Evolutionary conservation across 2,113 vertebrate genomes (phyloP), one percentile per base, ranked within the genome.

Genomic region (Myiagra hebetior): DNA sequence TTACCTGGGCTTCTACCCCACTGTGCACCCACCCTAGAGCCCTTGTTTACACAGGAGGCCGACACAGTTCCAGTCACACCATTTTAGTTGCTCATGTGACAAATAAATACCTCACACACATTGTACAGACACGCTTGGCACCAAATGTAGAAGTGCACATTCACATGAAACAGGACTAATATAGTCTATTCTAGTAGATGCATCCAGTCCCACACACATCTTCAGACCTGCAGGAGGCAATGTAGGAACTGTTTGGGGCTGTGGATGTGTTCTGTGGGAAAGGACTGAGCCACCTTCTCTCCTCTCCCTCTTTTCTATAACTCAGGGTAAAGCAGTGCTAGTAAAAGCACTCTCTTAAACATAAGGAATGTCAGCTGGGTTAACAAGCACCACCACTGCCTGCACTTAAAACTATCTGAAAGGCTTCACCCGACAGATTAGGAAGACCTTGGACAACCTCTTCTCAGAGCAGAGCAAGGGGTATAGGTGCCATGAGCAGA

Each of bases 1-100:
- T 89, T 93, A 77, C 47, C 70, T 12, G 18, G 68, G 44, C 78
- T 85, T 94, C 91, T 63, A 74, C 85, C 79, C 76, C 81, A 84
- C 55, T 91, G 56, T 85, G 42, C 89, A 93, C 65, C 33, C 42
- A 69, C 67, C 79, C 37, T 64, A 87, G 39, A 92, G 72, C 42
- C 75, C 55, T 53, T 85, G 55, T 42, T 96, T 97, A 74, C 76
- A 76, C 59, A 96, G 68, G 52, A 95, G 83, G 47, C 53, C 55
- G 33, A 80, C 81, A 92, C 21, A 59, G 63, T 70, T 86, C 68
- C 85, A 93, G 94, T 97, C 62, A 94, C 68, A 81, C 72, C 52
- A 62, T 75, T 95, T 94, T 33, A 18, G 78, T 23, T 65, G 31
- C 39, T 80, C 68, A 6, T 2, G 7, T 85, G 73, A 89, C 28